A percentile compares a stretch with the other conserved stretches of the same genome.
Evolutionary conservation across 2,797 vertebrate species (phyloP).

Genomic region (Mus spretus): DNA sequence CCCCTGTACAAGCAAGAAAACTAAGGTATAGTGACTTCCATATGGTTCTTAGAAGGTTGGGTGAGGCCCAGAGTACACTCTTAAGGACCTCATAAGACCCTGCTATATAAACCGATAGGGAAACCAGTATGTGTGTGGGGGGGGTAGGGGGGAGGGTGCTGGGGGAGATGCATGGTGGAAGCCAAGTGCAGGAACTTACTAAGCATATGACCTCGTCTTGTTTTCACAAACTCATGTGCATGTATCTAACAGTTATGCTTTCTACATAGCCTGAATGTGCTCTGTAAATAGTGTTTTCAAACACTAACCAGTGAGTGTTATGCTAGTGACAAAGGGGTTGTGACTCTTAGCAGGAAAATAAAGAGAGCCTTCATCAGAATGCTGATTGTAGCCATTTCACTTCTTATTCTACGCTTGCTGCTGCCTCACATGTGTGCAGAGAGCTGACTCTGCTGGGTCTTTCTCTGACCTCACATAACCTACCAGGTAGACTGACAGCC

Average conservation of each 20-base stretch:
- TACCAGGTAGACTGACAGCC: not conserved
- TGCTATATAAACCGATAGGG: rapidly evolving
- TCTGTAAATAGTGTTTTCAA: not conserved
- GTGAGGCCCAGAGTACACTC: rapidly evolving
- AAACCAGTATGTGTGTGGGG: not conserved
- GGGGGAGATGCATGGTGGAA: too few species aligned
- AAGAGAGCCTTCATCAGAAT: not conserved
- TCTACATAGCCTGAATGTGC: not conserved
- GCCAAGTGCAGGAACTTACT: rapidly evolving
- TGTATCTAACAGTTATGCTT: not conserved
- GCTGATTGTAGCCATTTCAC: not conserved
- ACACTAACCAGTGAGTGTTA: not conserved
- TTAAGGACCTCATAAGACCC: not conserved
- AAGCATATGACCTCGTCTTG: not conserved
- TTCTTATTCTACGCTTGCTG: not conserved
- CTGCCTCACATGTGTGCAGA: not conserved
- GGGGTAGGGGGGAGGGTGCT: not conserved
- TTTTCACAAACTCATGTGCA: not conserved
- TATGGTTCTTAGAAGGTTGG: not conserved
- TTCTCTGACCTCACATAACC: not conserved
- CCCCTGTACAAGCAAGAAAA: not conserved
- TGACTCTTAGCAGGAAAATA: not conserved
- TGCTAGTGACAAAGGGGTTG: not conserved
- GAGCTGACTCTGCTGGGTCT: not conserved
- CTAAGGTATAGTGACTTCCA: not conserved